Base-by-base conservation (phyloP, 2,888 invertebrate species). In the Carcina quercana region DNA sequence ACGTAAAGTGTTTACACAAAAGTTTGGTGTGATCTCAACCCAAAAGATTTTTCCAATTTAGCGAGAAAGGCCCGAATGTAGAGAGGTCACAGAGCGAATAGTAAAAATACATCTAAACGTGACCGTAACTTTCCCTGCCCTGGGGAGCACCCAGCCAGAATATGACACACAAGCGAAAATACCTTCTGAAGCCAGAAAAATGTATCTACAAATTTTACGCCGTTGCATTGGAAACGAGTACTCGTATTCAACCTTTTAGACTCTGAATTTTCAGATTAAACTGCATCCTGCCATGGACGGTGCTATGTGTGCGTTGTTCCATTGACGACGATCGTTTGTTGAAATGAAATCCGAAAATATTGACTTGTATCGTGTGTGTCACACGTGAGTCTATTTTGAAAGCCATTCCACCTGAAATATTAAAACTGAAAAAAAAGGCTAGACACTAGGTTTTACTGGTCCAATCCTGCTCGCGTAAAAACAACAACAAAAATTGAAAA, bases 41-140 rank as follows among this genome's bases (percentile, higher is more conserved):
- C 41, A 50, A 68, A 67, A 70, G 65, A 64, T 68, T 70, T 24
- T 71, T 68, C 61, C 72, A 71, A 74, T 75, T 75, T 66, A 50
- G 56, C 54, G 59, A 63, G 55, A 70, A 67, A 63, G 68, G 61
- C 57, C 56, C 57, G 47, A 53, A 62, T 57, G 53, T 53, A 53
- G 42, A 53, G 59, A 59, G 66, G 65, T 68, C 62, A 59, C 63
- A 64, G 58, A 58, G 59, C 59, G 63, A 67, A 72, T 60, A 64
- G 65, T 63, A 65, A 71, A 74, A 72, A 70, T 66, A 71, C 59
- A 68, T 66, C 54, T 59, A 62, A 60, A 37, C 40, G 64, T 64
- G 68, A 64, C 60, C 60, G 65, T 64, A 67, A 65, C 62, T 67
- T 60, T 51, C 37, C 37, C 41, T 53, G 50, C 64, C 58, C 66